phyloP scores from a whole-genome alignment of 2,888 invertebrate genomes.

The Hypselothyrea guttata region DNA sequence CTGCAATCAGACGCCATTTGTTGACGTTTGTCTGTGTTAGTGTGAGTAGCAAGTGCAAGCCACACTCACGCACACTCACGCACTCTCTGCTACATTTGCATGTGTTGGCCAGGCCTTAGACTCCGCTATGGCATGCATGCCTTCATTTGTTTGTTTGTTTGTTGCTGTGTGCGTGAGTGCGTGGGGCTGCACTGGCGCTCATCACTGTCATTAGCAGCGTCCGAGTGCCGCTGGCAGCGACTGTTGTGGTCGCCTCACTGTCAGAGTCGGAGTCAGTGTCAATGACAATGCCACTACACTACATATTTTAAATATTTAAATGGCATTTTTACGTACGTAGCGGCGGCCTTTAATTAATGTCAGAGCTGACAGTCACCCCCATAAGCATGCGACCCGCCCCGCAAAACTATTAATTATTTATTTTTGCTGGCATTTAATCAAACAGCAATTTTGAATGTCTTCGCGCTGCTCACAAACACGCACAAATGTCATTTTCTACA shows the following conservation, averaged over 20 bases:
- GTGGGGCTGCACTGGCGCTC: slow-evolving; percentile 52
- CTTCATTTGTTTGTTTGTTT: slow-evolving; percentile 49
- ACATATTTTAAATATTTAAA: slow-evolving; percentile 68
- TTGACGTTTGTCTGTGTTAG: slow-evolving; percentile 51
- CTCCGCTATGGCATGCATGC: too few species aligned
- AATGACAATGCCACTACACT: slow-evolving; percentile 27
- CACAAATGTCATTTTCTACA: slow-evolving; percentile 65
- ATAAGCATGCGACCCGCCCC: slow-evolving; percentile 19
- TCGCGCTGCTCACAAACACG: slow-evolving; percentile 49
- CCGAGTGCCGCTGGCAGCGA: slow-evolving; percentile 34
- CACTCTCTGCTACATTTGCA: slow-evolving; percentile 34
- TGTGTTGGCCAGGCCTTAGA: neutral
- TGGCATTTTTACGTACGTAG: slow-evolving; percentile 37
- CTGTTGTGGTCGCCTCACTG: slow-evolving; percentile 14
- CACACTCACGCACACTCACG: slow-evolving; percentile 3
- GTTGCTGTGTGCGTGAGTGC: slow-evolving; percentile 43
- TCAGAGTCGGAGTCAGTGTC: slow-evolving; percentile 32
- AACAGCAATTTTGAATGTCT: slow-evolving; percentile 38
- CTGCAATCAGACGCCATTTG: slow-evolving; percentile 74
- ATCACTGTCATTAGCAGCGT: slow-evolving; percentile 73
- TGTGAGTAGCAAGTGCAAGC: slow-evolving; percentile 33
- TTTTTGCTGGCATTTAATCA: slow-evolving; percentile 19
- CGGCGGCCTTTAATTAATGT: slow-evolving; percentile 61
- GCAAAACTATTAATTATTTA: slow-evolving; percentile 63
- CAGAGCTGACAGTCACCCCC: slow-evolving; percentile 20